Evolutionary conservation across 2,888 invertebrate species (phyloP).

Genomic region (Neoaliturus tenellus): DNA sequence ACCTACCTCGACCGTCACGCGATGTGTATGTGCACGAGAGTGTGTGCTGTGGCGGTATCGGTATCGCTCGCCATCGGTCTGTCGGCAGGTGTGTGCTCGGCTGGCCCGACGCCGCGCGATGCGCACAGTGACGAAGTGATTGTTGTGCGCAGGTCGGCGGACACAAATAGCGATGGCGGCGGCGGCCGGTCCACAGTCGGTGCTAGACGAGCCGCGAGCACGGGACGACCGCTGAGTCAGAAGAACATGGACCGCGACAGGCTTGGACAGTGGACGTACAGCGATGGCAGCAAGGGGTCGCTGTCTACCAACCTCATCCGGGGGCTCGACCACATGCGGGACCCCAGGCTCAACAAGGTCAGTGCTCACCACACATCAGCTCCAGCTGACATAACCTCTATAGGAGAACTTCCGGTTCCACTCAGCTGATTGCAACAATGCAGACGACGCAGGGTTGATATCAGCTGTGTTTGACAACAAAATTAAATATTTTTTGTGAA

Average conservation of each 20-base stretch:
- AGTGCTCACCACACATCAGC: conserved; percentile 58
- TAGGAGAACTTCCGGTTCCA: no score
- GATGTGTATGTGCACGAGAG: neutral
- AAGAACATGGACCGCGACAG: conserved; percentile 73
- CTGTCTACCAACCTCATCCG: conserved; percentile 74
- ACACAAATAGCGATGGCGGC: conserved; percentile 56
- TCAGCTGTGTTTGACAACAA: no score
- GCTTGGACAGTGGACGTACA: conserved; percentile 78
- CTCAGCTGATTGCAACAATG: neutral
- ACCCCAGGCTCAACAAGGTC: conserved; percentile 85
- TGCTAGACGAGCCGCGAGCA: neutral
- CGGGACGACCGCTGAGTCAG: neutral
- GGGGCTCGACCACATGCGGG: conserved; percentile 81
- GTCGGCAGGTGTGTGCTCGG: neutral
- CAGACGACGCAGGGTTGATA: neutral
- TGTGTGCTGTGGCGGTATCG: no score
- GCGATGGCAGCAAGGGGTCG: conserved; percentile 73
- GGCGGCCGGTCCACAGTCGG: conserved; percentile 9
- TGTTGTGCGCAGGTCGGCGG: conserved; percentile 58
- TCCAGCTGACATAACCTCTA: conserved; percentile 31
- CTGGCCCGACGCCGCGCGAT: neutral
- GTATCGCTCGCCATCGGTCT: neutral
- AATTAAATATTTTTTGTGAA: no score
- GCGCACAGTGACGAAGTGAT: conserved; percentile 21
- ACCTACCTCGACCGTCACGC: neutral